Percentiles rank a stretch among this genome's conserved stretches.
These are phyloP conservation scores for Eulemur rufifrons DNA, from an alignment of 2,113 vertebrate genomes.

Conservation along the genomic window DNA sequence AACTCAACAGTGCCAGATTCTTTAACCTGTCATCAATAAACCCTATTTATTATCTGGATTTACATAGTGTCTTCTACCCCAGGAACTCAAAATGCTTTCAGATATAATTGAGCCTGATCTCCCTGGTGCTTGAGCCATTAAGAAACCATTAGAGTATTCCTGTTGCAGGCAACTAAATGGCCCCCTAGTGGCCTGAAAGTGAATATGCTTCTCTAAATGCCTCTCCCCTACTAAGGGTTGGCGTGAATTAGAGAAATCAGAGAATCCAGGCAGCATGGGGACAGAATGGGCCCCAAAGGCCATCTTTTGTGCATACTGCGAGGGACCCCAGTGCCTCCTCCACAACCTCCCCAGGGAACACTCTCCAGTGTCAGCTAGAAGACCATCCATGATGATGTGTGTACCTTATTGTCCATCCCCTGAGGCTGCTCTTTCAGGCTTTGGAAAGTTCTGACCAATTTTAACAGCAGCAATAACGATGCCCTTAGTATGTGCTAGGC, in stretches of 20 bases:
- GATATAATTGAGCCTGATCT: constrained; percentile 76
- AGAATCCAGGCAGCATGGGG: constrained; percentile 11
- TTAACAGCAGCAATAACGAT: background rate
- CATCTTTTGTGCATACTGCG: constrained; percentile 16
- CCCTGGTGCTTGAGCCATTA: constrained; percentile 75
- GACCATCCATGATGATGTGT: background rate
- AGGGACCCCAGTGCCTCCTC: background rate
- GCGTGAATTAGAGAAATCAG: background rate
- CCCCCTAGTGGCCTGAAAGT: constrained; percentile 78
- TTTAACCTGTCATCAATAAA: constrained; percentile 75
- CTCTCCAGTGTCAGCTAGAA: background rate
- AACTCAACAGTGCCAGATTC: constrained; percentile 68
- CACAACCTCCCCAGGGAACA: background rate
- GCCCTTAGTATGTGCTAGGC: background rate
- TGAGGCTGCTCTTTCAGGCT: background rate
- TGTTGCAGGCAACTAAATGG: constrained; percentile 62
- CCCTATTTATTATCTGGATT: constrained; percentile 77
- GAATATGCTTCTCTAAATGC: constrained; percentile 64
- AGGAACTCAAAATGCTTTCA: constrained; percentile 77
- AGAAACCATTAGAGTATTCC: constrained; percentile 75
- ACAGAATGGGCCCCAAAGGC: background rate
- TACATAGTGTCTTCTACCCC: constrained; percentile 76
- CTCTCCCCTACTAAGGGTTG: constrained; percentile 13
- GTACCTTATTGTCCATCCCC: background rate
- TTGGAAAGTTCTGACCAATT: constrained; percentile 32